Conservation (phyloP, 2,888 invertebrate genomes). For the Acleris cristana region DNA sequence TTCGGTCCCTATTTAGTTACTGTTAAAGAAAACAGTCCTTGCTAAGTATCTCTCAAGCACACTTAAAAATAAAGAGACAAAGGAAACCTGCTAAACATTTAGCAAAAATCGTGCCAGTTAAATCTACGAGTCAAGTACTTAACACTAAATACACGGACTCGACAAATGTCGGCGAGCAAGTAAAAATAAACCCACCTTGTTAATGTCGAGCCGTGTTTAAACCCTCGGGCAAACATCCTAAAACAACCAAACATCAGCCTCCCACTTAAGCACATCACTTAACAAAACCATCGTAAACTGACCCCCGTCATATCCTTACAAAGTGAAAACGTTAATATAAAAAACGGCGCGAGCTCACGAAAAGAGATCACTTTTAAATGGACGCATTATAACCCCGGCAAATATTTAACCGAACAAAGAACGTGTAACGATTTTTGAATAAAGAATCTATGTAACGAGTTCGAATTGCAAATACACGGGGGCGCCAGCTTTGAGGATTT, state of each 20-base stretch:
- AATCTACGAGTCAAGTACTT: conserved; percentile 36
- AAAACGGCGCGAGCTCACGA: conserved; percentile 40
- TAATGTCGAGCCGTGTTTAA: conserved; percentile 72
- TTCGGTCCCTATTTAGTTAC: too few species aligned
- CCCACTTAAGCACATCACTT: conserved; percentile 79
- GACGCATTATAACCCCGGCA: conserved; percentile 62
- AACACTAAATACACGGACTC: conserved; percentile 35
- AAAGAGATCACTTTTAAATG: conserved; percentile 56
- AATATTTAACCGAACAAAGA: conserved; percentile 70
- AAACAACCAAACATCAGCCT: conserved; percentile 79
- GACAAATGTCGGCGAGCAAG: conserved; percentile 43
- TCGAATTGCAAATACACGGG: conserved; percentile 64
- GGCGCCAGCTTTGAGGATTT: conserved; percentile 74
- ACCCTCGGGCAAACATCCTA: conserved; percentile 74
- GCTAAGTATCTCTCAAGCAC: too few species aligned
- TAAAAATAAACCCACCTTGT: conserved; percentile 73
- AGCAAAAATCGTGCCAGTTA: conserved; percentile 34
- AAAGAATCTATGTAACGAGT: conserved; percentile 66
- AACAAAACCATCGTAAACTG: conserved; percentile 64
- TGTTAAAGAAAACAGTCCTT: too few species aligned
- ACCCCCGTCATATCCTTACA: conserved; percentile 48
- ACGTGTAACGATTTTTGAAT: conserved; percentile 73
- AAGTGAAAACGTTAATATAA: conserved; percentile 9
- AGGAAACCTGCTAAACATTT: conserved; percentile 27
- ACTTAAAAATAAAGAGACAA: conserved; percentile 11